A percentile compares a stretch with the other conserved stretches of the same genome.
phyloP scores from a whole-genome alignment of 2,888 invertebrate genomes.

The Hyalella azteca region DNA sequence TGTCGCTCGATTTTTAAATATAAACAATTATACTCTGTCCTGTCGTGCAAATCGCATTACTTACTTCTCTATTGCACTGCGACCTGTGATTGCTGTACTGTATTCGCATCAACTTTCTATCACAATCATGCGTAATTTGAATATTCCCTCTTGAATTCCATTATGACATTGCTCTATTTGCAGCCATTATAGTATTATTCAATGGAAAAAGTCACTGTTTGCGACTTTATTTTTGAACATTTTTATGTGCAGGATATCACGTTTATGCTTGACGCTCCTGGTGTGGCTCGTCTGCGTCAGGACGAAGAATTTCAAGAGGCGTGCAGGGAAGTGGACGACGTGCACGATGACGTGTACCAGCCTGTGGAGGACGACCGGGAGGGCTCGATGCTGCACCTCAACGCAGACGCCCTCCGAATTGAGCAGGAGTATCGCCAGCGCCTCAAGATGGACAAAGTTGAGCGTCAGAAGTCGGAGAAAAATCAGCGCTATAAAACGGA shows the following conservation, averaged over 20 bases:
- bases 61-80: no score
- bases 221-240: no score
- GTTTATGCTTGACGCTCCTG: constrained; percentile 72
- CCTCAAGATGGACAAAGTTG: constrained; percentile 58
- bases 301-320: constrained; percentile 47
- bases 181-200: no score
- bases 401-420: constrained; percentile 59
- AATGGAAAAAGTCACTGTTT: no score
- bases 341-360: constrained; percentile 46
- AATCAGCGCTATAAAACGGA: background rate
- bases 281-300: constrained; percentile 47
- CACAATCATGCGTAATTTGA: no score
- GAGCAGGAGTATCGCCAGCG: constrained; percentile 62
- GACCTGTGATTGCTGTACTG: no score
- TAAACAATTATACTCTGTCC: no score
- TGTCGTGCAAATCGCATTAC: no score
- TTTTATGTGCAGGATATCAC: constrained; percentile 72
- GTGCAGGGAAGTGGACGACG: constrained; percentile 41
- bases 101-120: no score
- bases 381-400: constrained; percentile 49
- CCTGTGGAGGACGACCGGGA: constrained; percentile 43
- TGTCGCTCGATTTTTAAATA: no score
- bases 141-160: no score
- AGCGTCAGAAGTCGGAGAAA: constrained; percentile 42
- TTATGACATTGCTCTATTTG: no score